phyloP scores from a whole-genome alignment of 1,140 invertebrate species.

The Cyphomyrmex costatus region DNA sequence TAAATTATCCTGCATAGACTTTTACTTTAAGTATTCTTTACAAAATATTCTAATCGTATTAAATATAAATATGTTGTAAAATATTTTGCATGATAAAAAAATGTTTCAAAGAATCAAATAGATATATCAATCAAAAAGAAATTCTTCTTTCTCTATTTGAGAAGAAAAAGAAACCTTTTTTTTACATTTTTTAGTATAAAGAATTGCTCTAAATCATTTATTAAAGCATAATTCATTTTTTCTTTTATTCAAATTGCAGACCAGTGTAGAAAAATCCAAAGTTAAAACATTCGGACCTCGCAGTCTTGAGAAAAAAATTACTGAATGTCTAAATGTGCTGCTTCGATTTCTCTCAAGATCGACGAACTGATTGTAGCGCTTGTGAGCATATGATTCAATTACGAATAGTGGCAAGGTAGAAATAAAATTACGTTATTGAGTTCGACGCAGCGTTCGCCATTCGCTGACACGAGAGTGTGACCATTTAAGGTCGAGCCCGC shows the following conservation, averaged over 20 bases:
- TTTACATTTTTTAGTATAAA: background rate
- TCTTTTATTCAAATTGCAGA: background rate
- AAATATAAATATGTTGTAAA: background rate
- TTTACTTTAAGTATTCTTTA: conserved; percentile 5
- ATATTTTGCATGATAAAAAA: background rate
- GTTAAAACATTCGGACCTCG: background rate
- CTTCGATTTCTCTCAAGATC: conserved; percentile 9
- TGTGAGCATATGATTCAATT: conserved; percentile 53
- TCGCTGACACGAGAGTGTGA: conserved; percentile 71
- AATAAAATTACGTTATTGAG: conserved; percentile 73
- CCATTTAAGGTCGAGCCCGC: conserved; percentile 80
- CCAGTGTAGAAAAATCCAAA: background rate
- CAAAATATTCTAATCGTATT: background rate
- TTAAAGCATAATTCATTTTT: background rate
- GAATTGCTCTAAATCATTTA: background rate
- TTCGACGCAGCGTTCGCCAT: conserved; percentile 54
- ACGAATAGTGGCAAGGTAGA: conserved; percentile 60
- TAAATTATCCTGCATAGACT: background rate
- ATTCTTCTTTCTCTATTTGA: background rate
- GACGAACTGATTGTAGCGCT: background rate
- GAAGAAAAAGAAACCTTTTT: background rate
- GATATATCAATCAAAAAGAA: background rate
- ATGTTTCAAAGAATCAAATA: background rate
- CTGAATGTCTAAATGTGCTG: background rate
- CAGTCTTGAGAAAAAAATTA: background rate